phyloP scores from a whole-genome alignment of 2,113 vertebrate species.

The Apodemus sylvaticus region DNA sequence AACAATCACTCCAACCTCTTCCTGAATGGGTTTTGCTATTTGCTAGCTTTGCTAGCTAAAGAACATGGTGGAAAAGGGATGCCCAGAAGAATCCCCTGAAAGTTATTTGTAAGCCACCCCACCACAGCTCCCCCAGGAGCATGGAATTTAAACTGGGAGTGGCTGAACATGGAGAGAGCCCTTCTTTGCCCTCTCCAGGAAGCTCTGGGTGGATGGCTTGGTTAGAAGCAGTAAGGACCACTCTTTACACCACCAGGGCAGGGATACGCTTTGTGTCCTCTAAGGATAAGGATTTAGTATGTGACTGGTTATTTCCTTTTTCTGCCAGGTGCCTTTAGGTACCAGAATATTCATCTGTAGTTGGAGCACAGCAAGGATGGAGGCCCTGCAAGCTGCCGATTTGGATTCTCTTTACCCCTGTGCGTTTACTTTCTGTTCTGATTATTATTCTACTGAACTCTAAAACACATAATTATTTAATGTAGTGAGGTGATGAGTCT shows the following conservation, averaged over 20 bases:
- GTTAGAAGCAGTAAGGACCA: background rate
- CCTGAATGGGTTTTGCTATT: background rate
- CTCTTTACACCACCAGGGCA: background rate
- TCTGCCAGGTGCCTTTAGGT: background rate
- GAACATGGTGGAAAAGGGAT: background rate
- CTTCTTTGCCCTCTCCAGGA: background rate
- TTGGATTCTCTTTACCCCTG: background rate
- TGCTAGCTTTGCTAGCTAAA: background rate
- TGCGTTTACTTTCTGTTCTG: conserved; percentile 1
- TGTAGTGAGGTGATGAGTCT: background rate
- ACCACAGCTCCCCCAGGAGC: background rate
- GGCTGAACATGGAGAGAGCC: background rate
- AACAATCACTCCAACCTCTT: background rate
- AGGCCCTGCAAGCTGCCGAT: background rate
- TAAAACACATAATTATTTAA: conserved; percentile 28
- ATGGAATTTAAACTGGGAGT: background rate
- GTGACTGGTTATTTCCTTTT: background rate
- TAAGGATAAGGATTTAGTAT: background rate
- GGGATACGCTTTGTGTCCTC: background rate
- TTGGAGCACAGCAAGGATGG: background rate
- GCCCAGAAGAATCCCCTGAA: background rate
- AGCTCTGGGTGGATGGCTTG: background rate
- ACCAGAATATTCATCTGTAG: background rate
- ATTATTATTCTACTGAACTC: background rate
- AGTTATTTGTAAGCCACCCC: background rate